Evolutionary conservation across 1,140 invertebrate genomes (phyloP), one percentile per base, ranked within the genome.

Genomic region (Neodiprion fabricii): DNA sequence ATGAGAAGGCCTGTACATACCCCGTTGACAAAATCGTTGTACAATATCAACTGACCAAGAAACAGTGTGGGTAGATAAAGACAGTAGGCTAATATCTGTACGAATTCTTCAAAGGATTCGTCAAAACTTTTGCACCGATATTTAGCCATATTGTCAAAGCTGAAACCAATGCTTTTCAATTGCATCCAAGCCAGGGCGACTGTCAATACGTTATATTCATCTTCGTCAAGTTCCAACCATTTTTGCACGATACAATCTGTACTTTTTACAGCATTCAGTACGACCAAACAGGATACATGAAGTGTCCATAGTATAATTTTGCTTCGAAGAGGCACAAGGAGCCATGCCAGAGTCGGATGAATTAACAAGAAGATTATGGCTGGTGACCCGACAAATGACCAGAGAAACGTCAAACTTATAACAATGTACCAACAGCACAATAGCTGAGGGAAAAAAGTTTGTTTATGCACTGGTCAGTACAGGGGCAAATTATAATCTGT

Each of bases 41-140:
- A 96, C 7, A 93, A 88, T 76, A 97, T 91, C 71, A 96, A 88
- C 28, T 96, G 96, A 67, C 96, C 96, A 76, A 92, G 90, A 78
- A 94, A 93, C 66, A 95, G 89, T 10, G 93, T 89, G 47, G 96
- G 96, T 65, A 96, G 90, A 85, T 97, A 97, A 76, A 96, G 91
- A 75, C 91, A 91, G 82, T 97, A 97, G 48, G 92, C 90, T 23
- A 94, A 80, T 76, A 91, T 90, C 40, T 91, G 79, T 7, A 87
- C 50, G 68, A 91, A 84, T 73, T 87, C 80, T 17, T 81, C 75
- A 7, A 83, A 81, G 74, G 83, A 83, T 66, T 78, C 80, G n/a
- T 47, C 65, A 4, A 82, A 72, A 76, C 71, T 81, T 66, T 81
- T 75, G 17, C 80, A 73, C 49, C 86, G 75, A 23, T 83, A 80